Evolutionary conservation across 1,140 invertebrate species (phyloP).

Genomic region (Atta colombica): DNA sequence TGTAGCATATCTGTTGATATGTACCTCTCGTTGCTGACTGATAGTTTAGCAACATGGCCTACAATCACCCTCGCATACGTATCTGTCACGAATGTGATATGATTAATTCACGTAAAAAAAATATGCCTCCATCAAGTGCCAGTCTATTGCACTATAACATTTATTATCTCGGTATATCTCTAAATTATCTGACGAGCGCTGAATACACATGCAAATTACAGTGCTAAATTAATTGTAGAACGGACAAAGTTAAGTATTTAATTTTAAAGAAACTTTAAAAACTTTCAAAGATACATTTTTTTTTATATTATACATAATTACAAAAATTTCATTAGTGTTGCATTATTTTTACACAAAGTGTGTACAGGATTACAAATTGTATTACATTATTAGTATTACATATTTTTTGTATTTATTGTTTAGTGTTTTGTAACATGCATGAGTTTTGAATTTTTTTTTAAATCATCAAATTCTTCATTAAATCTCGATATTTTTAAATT

Average conservation of each 20-base stretch:
- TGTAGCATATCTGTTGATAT: slow-evolving; percentile 25
- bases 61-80: slow-evolving; percentile 44
- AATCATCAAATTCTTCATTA: neutral
- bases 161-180: slow-evolving; percentile 14
- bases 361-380: neutral
- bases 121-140: neutral
- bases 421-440: neutral
- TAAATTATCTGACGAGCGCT: slow-evolving; percentile 31
- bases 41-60: slow-evolving; percentile 49
- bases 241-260: neutral
- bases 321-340: slow-evolving; percentile 5
- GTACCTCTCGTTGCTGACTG: slow-evolving; percentile 38
- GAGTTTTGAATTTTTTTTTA: neutral
- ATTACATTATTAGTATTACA: neutral
- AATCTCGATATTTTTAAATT: neutral
- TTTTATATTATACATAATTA: neutral
- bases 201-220: neutral
- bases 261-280: slow-evolving; percentile 3
- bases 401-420: neutral
- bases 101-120: slow-evolving; percentile 46
- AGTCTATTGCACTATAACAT: slow-evolving; percentile 35
- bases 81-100: slow-evolving; percentile 47
- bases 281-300: neutral
- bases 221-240: neutral
- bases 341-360: neutral